Conservation (phyloP, 2,797 vertebrate species). For the Coilia nasus region DNA sequence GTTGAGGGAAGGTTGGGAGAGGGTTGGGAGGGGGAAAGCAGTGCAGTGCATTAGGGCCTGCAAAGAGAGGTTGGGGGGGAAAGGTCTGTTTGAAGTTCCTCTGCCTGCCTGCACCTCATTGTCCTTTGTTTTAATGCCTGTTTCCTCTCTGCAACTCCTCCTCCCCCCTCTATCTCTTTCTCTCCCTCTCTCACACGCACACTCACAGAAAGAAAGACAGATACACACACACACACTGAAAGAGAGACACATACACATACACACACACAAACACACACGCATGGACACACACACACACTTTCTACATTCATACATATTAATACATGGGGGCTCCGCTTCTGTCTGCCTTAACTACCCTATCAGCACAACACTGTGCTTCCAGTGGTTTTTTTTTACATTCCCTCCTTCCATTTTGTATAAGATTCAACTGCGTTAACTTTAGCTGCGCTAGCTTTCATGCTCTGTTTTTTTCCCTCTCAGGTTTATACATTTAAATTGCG, state of each 20-base stretch:
- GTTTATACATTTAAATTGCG: background rate
- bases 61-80: background rate
- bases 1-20: background rate
- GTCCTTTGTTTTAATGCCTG: constrained; percentile 3
- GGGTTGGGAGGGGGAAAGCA: too few species aligned
- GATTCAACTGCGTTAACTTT: background rate
- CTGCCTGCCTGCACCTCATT: background rate
- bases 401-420: background rate
- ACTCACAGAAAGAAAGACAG: constrained; percentile 25
- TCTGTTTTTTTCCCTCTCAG: background rate
- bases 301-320: constrained; percentile 34
- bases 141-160: background rate
- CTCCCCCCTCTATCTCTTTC: too few species aligned
- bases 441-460: background rate
- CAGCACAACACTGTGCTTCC: constrained; percentile 25
- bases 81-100: background rate
- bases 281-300: background rate
- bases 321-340: constrained; percentile 3
- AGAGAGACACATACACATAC: background rate
- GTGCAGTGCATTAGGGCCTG: background rate
- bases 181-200: background rate
- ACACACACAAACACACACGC: background rate
- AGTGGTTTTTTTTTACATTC: background rate
- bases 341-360: background rate
- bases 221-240: background rate